Conservation (phyloP, 2,113 vertebrate genomes). For the Coptodon bakossiorum region DNA sequence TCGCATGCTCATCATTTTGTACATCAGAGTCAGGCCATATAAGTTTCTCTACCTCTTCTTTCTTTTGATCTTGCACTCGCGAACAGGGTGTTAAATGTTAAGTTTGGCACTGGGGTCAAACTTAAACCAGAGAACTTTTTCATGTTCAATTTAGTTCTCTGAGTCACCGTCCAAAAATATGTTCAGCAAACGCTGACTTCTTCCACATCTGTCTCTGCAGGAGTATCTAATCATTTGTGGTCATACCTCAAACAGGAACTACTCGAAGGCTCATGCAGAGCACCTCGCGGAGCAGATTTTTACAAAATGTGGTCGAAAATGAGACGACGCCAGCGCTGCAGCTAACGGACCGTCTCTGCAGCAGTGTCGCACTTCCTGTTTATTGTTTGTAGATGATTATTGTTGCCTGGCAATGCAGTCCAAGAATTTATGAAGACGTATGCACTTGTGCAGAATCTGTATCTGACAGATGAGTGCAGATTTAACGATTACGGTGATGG, state of each 20-base stretch:
- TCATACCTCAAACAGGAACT: background rate
- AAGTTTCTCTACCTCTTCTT: background rate
- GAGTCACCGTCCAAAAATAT: background rate
- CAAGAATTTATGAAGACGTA: background rate
- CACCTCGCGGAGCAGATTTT: background rate
- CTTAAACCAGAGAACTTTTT: background rate
- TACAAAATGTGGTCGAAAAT: background rate
- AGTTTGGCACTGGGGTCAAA: accelerated
- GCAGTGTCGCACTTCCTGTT: background rate
- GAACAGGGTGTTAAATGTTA: background rate
- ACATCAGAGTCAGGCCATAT: background rate
- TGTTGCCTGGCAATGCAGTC: background rate
- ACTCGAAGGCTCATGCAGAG: background rate
- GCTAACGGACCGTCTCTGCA: background rate
- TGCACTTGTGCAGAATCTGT: background rate
- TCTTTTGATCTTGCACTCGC: background rate
- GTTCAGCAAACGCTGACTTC: background rate
- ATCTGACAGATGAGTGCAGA: background rate
- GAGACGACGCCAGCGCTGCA: background rate
- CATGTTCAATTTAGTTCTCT: background rate
- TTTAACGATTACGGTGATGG: background rate
- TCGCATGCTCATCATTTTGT: background rate
- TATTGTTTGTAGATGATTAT: background rate
- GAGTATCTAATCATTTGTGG: background rate
- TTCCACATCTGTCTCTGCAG: background rate